Evolutionary conservation across 1,140 invertebrate genomes (phyloP).

Genomic region (Melitaea cinxia): DNA sequence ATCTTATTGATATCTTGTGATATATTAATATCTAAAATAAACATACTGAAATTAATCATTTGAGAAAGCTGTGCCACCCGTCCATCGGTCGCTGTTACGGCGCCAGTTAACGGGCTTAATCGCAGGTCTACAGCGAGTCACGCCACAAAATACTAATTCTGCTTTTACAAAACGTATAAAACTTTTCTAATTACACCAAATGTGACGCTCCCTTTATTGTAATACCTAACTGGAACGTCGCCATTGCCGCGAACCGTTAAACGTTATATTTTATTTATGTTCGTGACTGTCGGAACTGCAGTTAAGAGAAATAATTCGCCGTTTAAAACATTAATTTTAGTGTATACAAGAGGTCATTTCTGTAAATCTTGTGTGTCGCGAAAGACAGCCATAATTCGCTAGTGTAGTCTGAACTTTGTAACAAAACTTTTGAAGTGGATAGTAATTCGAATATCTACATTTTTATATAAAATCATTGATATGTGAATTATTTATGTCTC

Average conservation of each 20-base stretch:
- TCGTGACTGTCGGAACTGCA: constrained; percentile 13
- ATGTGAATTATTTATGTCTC: no score
- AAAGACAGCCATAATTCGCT: background rate
- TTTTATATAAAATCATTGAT: no score
- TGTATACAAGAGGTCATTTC: constrained; percentile 2
- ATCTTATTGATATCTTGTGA: no score
- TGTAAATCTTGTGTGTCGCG: background rate
- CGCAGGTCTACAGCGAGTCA: constrained; percentile 57
- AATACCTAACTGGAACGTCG: constrained; percentile 51
- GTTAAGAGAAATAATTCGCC: constrained; percentile 15
- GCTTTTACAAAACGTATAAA: constrained; percentile 66
- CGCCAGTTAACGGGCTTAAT: constrained; percentile 57
- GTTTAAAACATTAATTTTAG: constrained; percentile 12
- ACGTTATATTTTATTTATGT: constrained; percentile 31
- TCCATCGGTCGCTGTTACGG: constrained; percentile 39
- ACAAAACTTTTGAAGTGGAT: no score
- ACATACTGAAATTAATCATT: no score
- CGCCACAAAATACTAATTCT: constrained; percentile 72
- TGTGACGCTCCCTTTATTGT: constrained; percentile 64
- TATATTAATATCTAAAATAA: no score
- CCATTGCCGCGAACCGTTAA: constrained; percentile 24
- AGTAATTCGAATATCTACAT: no score
- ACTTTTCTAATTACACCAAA: constrained; percentile 74
- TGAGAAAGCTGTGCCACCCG: constrained; percentile 10
- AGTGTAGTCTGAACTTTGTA: no score